A percentile compares a stretch with the other conserved stretches of the same genome.
These are phyloP conservation scores for Urechis unicinctus DNA, from an alignment of 2,888 invertebrate species.

Conservation along the genomic window DNA sequence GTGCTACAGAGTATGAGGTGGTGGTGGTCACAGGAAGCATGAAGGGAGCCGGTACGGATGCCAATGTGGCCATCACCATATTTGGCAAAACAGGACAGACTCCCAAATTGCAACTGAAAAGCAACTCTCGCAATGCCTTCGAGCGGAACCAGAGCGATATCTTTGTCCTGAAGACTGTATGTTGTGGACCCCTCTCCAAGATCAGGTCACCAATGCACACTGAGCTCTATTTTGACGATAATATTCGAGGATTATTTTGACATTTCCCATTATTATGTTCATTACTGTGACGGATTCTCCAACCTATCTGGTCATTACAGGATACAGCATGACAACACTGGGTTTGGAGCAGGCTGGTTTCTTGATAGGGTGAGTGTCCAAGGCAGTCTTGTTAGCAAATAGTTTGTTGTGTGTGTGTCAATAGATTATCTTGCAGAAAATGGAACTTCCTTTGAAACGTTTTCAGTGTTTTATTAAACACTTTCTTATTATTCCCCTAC, in stretches of 20 bases:
- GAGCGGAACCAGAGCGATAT: slow-evolving; percentile 35
- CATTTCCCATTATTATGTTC: neutral
- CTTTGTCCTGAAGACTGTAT: slow-evolving; percentile 40
- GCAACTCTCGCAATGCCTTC: slow-evolving; percentile 28
- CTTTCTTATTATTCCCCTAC: no score
- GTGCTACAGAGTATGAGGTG: slow-evolving; percentile 50
- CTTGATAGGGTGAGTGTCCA: slow-evolving; percentile 37
- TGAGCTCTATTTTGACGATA: neutral
- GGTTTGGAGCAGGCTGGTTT: slow-evolving; percentile 47
- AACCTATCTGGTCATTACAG: no score
- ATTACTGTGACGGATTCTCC: neutral
- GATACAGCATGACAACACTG: slow-evolving; percentile 49
- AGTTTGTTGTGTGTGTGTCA: neutral
- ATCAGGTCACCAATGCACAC: slow-evolving; percentile 22
- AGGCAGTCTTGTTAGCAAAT: neutral
- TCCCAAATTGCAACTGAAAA: slow-evolving; percentile 38
- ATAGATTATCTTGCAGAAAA: no score
- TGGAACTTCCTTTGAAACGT: no score
- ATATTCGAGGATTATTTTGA: no score
- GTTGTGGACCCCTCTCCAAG: slow-evolving; percentile 47
- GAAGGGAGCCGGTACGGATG: slow-evolving; percentile 43
- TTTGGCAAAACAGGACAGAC: slow-evolving; percentile 45
- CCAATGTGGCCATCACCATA: slow-evolving; percentile 46
- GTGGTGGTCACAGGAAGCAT: slow-evolving; percentile 46
- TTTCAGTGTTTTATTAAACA: no score